A percentile compares a stretch with the other conserved stretches of the same genome.
Evolutionary conservation across 2,888 invertebrate genomes (phyloP).

Genomic region (Himalopsyche anomala): DNA sequence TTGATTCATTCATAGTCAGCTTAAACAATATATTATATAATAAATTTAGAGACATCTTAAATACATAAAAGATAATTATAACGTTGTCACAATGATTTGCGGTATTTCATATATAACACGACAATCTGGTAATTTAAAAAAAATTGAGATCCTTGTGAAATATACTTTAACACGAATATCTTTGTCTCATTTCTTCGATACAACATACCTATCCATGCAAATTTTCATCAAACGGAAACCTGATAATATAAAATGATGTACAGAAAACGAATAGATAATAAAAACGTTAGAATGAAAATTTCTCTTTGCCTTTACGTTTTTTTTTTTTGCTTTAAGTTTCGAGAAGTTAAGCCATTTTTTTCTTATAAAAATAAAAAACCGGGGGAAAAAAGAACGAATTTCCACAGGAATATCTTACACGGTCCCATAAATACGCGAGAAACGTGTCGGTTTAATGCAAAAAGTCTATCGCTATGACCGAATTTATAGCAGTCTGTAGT

Average conservation of each 20-base stretch:
- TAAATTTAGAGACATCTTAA: too few species aligned
- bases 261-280: slow-evolving; percentile 31
- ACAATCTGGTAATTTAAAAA: too few species aligned
- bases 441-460: slow-evolving; percentile 40
- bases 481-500: slow-evolving; percentile 26
- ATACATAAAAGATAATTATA: too few species aligned
- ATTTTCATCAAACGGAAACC: slow-evolving; percentile 34
- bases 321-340: slow-evolving; percentile 18
- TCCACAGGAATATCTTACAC: slow-evolving; percentile 38
- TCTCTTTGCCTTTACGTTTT: slow-evolving; percentile 13
- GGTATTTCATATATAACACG: too few species aligned
- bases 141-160: background rate
- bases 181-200: background rate
- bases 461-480: slow-evolving; percentile 36
- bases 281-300: slow-evolving; percentile 17
- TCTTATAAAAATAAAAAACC: background rate
- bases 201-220: background rate
- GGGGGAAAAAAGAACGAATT: background rate
- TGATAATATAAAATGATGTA: slow-evolving; percentile 11
- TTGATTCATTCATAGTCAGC: too few species aligned
- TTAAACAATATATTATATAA: too few species aligned
- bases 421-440: slow-evolving; percentile 41
- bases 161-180: background rate
- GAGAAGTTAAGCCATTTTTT: slow-evolving; percentile 31
- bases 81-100: too few species aligned